Evolutionary conservation across 1,140 invertebrate species (phyloP).

Genomic region (Gryon sp.): DNA sequence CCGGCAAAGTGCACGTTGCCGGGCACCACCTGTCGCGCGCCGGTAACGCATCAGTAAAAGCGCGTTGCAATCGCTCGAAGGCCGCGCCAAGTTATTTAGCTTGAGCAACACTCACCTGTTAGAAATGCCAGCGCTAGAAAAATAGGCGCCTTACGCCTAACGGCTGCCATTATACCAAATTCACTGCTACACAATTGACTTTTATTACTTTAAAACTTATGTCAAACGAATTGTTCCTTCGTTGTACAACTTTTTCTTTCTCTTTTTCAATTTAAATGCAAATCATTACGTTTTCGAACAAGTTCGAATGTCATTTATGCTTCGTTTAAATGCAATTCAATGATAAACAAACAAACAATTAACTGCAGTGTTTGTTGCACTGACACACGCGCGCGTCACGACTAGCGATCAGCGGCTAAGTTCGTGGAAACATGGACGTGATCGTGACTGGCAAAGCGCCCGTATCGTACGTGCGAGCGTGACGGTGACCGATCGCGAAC

Average conservation of each 20-base stretch:
- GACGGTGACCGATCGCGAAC: constrained; percentile 76
- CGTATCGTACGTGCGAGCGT: constrained; percentile 68
- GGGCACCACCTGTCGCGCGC: constrained; percentile 59
- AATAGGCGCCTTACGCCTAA: constrained; percentile 58
- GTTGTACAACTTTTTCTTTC: constrained; percentile 1
- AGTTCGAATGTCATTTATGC: no score
- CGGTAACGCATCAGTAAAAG: constrained; percentile 30
- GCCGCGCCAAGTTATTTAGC: constrained; percentile 43
- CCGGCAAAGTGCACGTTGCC: constrained; percentile 39
- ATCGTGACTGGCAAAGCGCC: constrained; percentile 25
- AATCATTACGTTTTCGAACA: no score
- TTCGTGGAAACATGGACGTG: constrained; percentile 58
- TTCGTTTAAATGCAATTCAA: no score
- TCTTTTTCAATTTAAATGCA: no score
- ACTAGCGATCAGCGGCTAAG: constrained; percentile 3
- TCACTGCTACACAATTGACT: background rate
- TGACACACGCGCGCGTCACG: constrained; percentile 25
- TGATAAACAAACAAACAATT: background rate
- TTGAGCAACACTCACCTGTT: constrained; percentile 68
- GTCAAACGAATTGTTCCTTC: background rate
- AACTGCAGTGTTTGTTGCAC: constrained; percentile 19
- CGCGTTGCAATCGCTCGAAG: constrained; percentile 38
- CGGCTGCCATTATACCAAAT: constrained; percentile 69
- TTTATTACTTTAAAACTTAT: background rate
- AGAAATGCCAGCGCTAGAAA: constrained; percentile 67